Evolutionary conservation across 2,888 invertebrate genomes (phyloP), one percentile per base, ranked within the genome.

Genomic region (Tachystola acroxantha): DNA sequence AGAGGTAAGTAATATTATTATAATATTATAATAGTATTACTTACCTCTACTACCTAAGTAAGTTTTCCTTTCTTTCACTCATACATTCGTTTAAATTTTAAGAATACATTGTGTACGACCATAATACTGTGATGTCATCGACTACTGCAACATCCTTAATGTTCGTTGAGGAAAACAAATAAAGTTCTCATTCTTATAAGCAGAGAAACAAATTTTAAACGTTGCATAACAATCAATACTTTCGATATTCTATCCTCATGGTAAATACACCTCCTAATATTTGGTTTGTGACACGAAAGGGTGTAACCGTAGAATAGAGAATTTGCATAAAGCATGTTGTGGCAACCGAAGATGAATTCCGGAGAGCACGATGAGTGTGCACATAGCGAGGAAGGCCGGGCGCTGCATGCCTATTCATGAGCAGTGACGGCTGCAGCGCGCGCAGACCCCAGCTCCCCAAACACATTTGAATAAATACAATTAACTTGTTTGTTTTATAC

Each of bases 381-480:
- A 73, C 70, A 75, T 75, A 70, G 72, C 64, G 49, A 40, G 61
- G 64, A 69, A 67, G 71, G 68, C 64, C 64, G 67, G 56, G 54
- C 49, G 33, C 20, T 51, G 57, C 68, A 76, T 80, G 75, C 69
- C 62, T 85, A 86, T 86, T 82, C 82, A 85, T 84, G 81, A 85
- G 70, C 41, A 40, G 62, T 67, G 68, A 64, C 80, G 77, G 78
- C 79, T 75, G 81, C 16, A 16, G 16, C 64, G 61, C 47, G 22
- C 62, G 43, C 57, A 58, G 50, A 64, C 61, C 61, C 50, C 56
- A 46, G 53, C 53, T 50, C 60, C 65, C 64, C 64, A 56, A 53
- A 56, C 71, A 56, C 75, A 85, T 86, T 85, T 84, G 77, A 86
- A 86, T 85, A 86, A 84, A 85, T 82, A 86, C 84, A 84, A 86